A percentile compares a stretch with the other conserved stretches of the same genome.
Evolutionary conservation across 2,797 vertebrate genomes (phyloP).

Genomic region (Tapirus indicus): DNA sequence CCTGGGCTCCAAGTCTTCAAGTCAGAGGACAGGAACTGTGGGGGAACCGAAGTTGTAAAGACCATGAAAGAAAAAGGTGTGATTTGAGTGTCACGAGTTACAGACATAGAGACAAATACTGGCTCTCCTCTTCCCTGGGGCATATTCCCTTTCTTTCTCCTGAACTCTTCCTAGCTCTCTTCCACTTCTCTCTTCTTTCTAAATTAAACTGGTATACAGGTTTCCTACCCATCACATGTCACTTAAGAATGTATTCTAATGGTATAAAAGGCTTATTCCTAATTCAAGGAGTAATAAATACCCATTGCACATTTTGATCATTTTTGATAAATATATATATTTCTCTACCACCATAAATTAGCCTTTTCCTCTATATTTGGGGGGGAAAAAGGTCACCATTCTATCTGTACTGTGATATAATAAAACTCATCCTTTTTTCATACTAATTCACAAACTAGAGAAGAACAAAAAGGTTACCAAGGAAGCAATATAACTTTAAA

Average conservation of each 20-base stretch:
- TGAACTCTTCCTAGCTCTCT: background rate
- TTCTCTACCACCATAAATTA: background rate
- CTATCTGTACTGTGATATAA: background rate
- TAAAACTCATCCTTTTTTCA: background rate
- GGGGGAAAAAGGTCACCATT: background rate
- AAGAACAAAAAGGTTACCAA: constrained; percentile 14
- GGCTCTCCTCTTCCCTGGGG: background rate
- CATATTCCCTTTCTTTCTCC: background rate
- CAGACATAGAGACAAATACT: background rate
- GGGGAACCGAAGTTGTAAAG: background rate
- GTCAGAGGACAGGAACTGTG: background rate
- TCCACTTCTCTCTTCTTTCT: background rate
- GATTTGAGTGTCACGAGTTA: background rate
- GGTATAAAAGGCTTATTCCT: background rate
- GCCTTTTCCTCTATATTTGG: background rate
- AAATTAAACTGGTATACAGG: background rate
- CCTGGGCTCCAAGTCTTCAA: background rate
- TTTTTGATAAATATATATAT: background rate
- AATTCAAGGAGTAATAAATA: constrained; percentile 23
- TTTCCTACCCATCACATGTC: background rate
- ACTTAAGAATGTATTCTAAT: constrained; percentile 11
- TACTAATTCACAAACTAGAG: background rate
- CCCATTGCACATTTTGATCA: background rate
- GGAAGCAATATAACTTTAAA: constrained; percentile 1
- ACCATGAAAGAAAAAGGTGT: background rate